phyloP scores from a whole-genome alignment of 1,140 invertebrate species.

The Hyphantria cunea region DNA sequence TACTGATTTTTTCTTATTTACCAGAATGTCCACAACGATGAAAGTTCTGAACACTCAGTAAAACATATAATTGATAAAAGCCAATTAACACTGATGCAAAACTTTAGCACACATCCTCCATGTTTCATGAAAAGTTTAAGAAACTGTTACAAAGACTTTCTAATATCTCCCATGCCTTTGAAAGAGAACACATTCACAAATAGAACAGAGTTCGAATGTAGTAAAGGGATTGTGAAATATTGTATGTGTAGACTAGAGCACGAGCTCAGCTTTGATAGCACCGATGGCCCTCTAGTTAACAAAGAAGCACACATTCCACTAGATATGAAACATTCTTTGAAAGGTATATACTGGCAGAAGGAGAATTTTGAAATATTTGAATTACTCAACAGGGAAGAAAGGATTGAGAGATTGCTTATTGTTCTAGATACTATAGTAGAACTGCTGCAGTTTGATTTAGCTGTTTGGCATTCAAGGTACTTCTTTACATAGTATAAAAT shows the following conservation, averaged over 20 bases:
- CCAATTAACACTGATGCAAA: constrained; percentile 53
- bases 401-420: constrained; percentile 67
- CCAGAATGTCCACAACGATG: constrained; percentile 72
- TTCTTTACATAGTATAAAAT: too few relatives aligned
- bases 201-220: constrained; percentile 46
- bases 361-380: constrained; percentile 69
- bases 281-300: constrained; percentile 58
- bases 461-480: constrained; percentile 67
- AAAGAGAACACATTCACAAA: constrained; percentile 62
- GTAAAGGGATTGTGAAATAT: constrained; percentile 66
- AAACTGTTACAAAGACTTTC: constrained; percentile 63
- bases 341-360: constrained; percentile 61
- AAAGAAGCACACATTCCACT: constrained; percentile 52
- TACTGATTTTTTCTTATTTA: too few relatives aligned
- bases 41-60: constrained; percentile 39
- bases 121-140: constrained; percentile 52
- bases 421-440: constrained; percentile 63
- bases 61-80: constrained; percentile 56
- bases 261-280: constrained; percentile 57
- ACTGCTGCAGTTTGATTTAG: constrained; percentile 70
- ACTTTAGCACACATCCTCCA: constrained; percentile 65
- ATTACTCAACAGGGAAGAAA: constrained; percentile 54
- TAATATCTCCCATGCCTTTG: constrained; percentile 54
- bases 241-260: constrained; percentile 64
- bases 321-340: constrained; percentile 53